These are phyloP conservation scores for Syndactyla subalaris DNA, from an alignment of 2,797 vertebrate genomes.

Conservation along the genomic window DNA sequence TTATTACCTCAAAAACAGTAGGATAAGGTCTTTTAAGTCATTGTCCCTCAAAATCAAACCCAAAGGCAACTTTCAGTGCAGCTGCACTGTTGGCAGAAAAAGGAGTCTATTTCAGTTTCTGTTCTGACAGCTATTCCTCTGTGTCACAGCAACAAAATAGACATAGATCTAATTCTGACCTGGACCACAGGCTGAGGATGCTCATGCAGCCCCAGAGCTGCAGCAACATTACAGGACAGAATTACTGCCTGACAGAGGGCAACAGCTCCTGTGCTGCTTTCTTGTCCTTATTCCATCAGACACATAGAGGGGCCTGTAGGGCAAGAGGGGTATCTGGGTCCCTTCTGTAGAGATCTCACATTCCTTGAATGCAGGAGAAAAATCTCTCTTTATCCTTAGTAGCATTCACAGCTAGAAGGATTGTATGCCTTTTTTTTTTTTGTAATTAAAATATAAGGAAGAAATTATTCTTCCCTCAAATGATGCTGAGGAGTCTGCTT, in stretches of 20 bases:
- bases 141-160: neutral
- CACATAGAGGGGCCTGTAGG: rapidly evolving
- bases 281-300: neutral
- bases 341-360: neutral
- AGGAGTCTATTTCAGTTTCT: neutral
- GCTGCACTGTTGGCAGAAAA: neutral
- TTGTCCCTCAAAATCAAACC: neutral
- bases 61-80: neutral
- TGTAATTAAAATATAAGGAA: neutral
- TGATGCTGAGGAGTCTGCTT: neutral
- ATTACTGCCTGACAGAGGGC: neutral
- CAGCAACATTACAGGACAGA: neutral
- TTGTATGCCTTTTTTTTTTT: neutral
- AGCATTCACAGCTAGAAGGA: neutral
- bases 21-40: neutral
- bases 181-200: neutral
- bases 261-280: neutral
- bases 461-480: neutral
- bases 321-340: neutral
- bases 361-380: neutral
- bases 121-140: neutral
- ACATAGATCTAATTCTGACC: neutral
- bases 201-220: neutral
- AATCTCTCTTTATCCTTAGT: neutral
- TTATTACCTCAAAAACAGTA: neutral